Evolutionary conservation across 1,140 invertebrate species (phyloP).

Genomic region (Aphis craccivora): DNA sequence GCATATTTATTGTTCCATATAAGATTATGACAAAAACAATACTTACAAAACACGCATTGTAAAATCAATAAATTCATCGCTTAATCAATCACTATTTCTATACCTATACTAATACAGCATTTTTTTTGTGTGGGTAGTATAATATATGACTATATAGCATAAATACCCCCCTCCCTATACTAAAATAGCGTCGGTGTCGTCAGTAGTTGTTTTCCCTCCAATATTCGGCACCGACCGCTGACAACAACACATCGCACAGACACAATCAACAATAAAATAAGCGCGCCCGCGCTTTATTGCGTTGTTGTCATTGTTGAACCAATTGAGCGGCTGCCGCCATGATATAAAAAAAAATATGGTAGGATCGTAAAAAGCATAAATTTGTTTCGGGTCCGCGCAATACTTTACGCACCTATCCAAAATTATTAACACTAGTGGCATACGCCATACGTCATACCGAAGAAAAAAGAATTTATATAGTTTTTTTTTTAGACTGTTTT

Average conservation of each 20-base stretch:
- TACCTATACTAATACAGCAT: too few relatives aligned
- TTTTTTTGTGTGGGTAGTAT: too few relatives aligned
- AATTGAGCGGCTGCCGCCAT: background rate
- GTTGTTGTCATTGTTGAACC: too few relatives aligned
- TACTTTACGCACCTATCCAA: background rate
- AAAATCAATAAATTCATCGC: too few relatives aligned
- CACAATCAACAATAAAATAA: background rate
- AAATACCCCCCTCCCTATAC: too few relatives aligned
- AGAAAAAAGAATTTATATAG: too few relatives aligned
- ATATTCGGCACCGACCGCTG: background rate
- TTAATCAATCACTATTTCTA: too few relatives aligned
- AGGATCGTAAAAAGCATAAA: background rate
- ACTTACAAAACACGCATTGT: too few relatives aligned
- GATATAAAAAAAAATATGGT: background rate
- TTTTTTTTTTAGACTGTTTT: background rate
- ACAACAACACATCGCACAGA: background rate
- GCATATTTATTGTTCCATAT: too few relatives aligned
- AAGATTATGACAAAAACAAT: too few relatives aligned
- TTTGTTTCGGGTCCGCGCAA: background rate
- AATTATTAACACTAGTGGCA: background rate
- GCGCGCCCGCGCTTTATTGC: background rate
- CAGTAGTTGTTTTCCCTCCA: background rate
- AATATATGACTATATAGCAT: too few relatives aligned
- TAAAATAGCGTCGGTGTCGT: background rate
- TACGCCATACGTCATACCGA: background rate